phyloP scores from a whole-genome alignment of 2,888 invertebrate species.

The Myopa testacea region DNA sequence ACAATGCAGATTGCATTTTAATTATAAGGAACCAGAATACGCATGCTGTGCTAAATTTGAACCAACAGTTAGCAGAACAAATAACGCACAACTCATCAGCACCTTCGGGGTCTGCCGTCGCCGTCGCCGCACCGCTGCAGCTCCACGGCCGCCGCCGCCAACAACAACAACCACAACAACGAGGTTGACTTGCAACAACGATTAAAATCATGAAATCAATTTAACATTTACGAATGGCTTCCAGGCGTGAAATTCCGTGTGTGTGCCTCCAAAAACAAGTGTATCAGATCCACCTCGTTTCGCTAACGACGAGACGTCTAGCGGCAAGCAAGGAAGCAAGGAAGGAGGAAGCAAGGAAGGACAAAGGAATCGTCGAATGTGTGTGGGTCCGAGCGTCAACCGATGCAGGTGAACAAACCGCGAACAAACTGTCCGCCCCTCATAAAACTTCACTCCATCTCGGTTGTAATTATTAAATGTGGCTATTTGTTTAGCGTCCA shows the following conservation, averaged over 20 bases:
- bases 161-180: conserved; percentile 14
- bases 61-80: conserved; percentile 51
- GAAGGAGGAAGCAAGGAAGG: not conserved
- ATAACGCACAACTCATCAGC: conserved; percentile 46
- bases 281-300: conserved; percentile 31
- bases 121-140: not conserved
- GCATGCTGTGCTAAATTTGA: conserved; percentile 53
- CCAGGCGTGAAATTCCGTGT: conserved; percentile 61
- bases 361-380: not conserved
- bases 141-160: not conserved
- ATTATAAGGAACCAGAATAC: conserved; percentile 58
- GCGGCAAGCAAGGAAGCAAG: not conserved
- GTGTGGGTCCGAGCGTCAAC: conserved; percentile 27
- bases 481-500: conserved; percentile 60
- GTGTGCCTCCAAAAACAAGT: conserved; percentile 29
- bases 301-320: conserved; percentile 32
- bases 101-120: conserved; percentile 36
- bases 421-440: conserved; percentile 62
- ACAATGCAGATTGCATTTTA: conserved; percentile 62
- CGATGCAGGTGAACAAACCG: conserved; percentile 64
- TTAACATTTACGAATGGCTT: conserved; percentile 60
- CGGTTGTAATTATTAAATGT: conserved; percentile 60
- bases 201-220: conserved; percentile 55
- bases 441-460: conserved; percentile 60
- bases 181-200: conserved; percentile 52